phyloP scores from a whole-genome alignment of 2,113 vertebrate species.

The Nettapus auritus region DNA sequence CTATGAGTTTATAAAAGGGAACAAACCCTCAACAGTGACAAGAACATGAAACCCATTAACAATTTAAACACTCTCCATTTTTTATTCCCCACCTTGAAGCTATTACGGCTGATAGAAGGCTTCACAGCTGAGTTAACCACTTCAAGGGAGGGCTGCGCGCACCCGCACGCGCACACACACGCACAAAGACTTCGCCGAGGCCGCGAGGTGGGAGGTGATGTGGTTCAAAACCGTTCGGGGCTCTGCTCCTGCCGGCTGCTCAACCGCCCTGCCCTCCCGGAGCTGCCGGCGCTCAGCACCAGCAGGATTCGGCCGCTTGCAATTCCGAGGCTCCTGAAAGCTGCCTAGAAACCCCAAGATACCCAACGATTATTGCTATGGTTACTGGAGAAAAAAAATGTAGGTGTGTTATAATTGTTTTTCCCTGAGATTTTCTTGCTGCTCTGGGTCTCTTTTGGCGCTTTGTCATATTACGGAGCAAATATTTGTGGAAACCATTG shows the following conservation, averaged over 20 bases:
- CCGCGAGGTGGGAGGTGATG: not conserved
- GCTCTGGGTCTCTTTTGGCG: conserved; percentile 36
- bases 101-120: conserved; percentile 77
- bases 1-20: conserved; percentile 88
- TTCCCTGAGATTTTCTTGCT: conserved; percentile 23
- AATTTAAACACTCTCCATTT: conserved; percentile 82
- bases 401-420: conserved; percentile 37
- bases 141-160: conserved; percentile 46
- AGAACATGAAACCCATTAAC: conserved; percentile 84
- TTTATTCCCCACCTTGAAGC: conserved; percentile 83
- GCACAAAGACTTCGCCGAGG: not conserved
- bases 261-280: not conserved
- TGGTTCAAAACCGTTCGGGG: not conserved
- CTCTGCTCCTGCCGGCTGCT: not conserved
- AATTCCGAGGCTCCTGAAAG: not conserved
- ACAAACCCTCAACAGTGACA: conserved; percentile 85
- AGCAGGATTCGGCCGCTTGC: not conserved
- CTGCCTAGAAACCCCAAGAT: not conserved
- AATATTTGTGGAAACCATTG: conserved; percentile 18
- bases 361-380: conserved; percentile 1
- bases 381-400: not conserved
- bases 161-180: not conserved
- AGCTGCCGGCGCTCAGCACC: not conserved
- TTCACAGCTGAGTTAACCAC: conserved; percentile 72
- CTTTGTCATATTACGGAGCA: conserved; percentile 25